Percentiles rank a stretch among this genome's conserved stretches.
phyloP scores from a whole-genome alignment of 2,113 vertebrate genomes.

The Ifrita kowaldi region DNA sequence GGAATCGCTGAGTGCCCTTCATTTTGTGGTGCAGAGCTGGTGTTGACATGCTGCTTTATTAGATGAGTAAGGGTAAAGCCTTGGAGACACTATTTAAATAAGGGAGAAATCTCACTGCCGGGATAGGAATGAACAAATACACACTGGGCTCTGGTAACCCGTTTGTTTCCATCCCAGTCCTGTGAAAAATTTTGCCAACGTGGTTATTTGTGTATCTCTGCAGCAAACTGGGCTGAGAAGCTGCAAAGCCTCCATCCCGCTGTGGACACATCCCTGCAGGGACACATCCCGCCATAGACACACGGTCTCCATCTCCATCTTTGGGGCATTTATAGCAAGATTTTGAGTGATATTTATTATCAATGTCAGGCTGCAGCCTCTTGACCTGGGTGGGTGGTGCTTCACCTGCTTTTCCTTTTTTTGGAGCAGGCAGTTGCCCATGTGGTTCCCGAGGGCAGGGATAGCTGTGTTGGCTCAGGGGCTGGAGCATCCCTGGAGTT shows the following conservation, averaged over 20 bases:
- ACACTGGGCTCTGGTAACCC: not conserved
- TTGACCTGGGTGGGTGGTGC: rapidly evolving
- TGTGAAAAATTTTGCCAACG: not conserved
- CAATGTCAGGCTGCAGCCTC: not conserved
- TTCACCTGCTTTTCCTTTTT: not conserved
- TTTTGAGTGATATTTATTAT: rapidly evolving
- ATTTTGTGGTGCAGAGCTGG: conserved; percentile 4
- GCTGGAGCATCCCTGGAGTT: not conserved
- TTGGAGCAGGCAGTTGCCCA: rapidly evolving
- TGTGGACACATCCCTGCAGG: not conserved
- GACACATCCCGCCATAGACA: not conserved
- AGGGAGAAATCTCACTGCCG: not conserved
- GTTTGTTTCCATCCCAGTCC: not conserved
- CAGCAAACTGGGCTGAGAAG: not conserved
- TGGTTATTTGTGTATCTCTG: not conserved
- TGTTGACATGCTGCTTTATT: conserved; percentile 47
- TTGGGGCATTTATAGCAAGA: not conserved
- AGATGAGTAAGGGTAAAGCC: conserved; percentile 24
- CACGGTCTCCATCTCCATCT: not conserved
- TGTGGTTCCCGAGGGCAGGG: not conserved
- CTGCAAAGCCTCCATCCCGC: not conserved
- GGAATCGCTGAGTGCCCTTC: not conserved
- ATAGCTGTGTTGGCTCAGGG: not conserved
- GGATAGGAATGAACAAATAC: not conserved
- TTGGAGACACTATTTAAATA: conserved; percentile 20